Evolutionary conservation across 2,888 invertebrate species (phyloP), one percentile per base, ranked within the genome.

Genomic region (Pharmacophagus antenor): DNA sequence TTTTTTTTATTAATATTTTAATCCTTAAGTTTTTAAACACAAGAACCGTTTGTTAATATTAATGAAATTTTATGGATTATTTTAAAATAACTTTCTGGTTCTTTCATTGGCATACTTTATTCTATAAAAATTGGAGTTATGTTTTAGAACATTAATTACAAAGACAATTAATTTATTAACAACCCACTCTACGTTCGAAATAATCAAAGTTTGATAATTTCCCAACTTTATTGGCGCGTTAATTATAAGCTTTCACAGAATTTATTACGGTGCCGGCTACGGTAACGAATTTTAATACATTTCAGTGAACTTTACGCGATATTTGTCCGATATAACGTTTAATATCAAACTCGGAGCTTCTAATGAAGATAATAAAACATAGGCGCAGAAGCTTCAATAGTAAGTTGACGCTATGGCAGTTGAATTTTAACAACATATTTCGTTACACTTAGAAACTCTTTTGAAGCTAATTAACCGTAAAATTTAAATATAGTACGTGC

Each of bases 131-230:
- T 15, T 10, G 7, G 27, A 37, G 3, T 37, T 37, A 17, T 44
- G 44, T 44, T 25, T 18, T 15, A 17, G 20, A 27, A 56, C 52
- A 44, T 31, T 53, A 52, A 46, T 53, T 21, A 42, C 41, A 42
- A 48, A 42, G 22, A 47, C 23, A 56, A 47, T 47, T 51, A 51
- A 56, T 52, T 61, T 47, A 46, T 51, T 44, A 61, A 56, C 37
- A 44, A 25, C 7, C 37, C 49, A 50, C 25, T 56, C 41, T 31
- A 46, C 48, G 23, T 47, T 56, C 25, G 58, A 56, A 21, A 52
- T 46, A 52, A 61, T 52, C 56, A 61, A 61, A 56, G 52, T 61
- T 60, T 60, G 46, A 61, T 27, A 56, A 61, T 56, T 56, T 61
- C 44, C 42, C 25, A 21, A 56, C 41, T 53, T 56, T 52, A 61